Base-by-base conservation (phyloP, 2,113 vertebrate genomes). In the Dipodomys merriami region DNA sequence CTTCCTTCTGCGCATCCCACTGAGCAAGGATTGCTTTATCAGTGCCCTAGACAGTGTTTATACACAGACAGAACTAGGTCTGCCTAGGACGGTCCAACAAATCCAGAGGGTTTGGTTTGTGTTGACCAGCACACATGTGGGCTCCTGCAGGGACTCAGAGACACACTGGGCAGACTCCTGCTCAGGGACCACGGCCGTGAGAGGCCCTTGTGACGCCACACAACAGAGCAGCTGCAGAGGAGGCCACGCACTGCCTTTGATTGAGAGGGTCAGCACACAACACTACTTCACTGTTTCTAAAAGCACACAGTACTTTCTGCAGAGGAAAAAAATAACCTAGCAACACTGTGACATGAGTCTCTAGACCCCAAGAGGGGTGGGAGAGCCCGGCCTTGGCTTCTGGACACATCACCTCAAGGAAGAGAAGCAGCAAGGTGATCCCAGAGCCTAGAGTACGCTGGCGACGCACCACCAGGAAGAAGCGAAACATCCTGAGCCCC, bases 241-340 rank as follows among this genome's bases (percentile, higher is more conserved):
- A 94, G 97, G 93, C 95, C 95, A 93, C 96, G 89, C 91, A 95
- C 96, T 96, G 88, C 95, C 91, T 91, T 88, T 83, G 88, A 95
- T 74, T 91, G 69, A 90, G 94, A 94, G 93, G 73, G 90, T 33
- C 71, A 95, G 95, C 96, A 87, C 46, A 57, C 95, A 97, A 94
- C 91, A 80, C 92, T 85, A 97, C 49, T 12, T 53, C 49, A 53
- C 49, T 12, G 12, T 53, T 53, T 53, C 49, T 53, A 53, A 53
- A 97, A 96, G 94, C 96, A 96, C 64, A 77, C 96, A 5, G 39
- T 39, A 86, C 92, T 91, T 95, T 95, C 86, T 95, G 87, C 80
- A 74, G 53, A 15, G 6, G 33, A 29, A 9, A 12, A 84, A 92
- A 87, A 71, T 0, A 90, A 84, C 86, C 69, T 23, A 76, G 89